Percentiles rank a stretch among this genome's conserved stretches.
These are phyloP conservation scores for Uromys caudimaculatus DNA, from an alignment of 2,797 vertebrate genomes.

Conservation along the genomic window DNA sequence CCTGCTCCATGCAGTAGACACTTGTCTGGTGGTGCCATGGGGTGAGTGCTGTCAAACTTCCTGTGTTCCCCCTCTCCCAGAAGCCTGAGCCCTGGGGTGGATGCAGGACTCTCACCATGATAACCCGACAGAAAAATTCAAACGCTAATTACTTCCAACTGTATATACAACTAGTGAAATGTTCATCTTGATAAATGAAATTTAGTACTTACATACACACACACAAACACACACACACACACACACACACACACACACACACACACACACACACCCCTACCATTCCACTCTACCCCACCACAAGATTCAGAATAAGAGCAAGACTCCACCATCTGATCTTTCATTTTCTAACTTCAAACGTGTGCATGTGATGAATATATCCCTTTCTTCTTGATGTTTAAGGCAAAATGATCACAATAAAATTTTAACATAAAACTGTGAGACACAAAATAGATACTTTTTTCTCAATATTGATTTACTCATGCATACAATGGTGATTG, in stretches of 20 bases:
- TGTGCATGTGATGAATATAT: not conserved
- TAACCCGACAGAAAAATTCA: not conserved
- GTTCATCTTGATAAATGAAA: constrained; percentile 5
- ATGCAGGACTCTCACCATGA: too few species aligned
- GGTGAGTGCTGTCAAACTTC: too few species aligned
- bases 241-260: not conserved
- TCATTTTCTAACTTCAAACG: constrained; percentile 19
- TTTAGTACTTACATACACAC: not conserved
- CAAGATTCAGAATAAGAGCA: not conserved
- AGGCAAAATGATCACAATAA: not conserved
- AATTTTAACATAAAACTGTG: not conserved
- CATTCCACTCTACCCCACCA: not conserved
- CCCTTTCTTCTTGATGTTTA: not conserved
- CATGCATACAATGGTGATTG: not conserved
- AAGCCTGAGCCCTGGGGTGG: too few species aligned
- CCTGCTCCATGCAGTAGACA: too few species aligned
- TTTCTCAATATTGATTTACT: constrained; percentile 13
- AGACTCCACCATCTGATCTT: not conserved
- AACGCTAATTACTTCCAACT: not conserved
- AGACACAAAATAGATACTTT: not conserved
- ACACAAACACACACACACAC: not conserved
- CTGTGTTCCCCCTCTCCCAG: too few species aligned
- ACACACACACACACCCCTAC: not conserved
- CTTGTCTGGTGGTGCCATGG: too few species aligned
- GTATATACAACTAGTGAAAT: not conserved